A percentile compares a stretch with the other conserved stretches of the same genome.
Evolutionary conservation across 1,140 invertebrate species (phyloP).

Genomic region (Drosophila pseudoananassae): DNA sequence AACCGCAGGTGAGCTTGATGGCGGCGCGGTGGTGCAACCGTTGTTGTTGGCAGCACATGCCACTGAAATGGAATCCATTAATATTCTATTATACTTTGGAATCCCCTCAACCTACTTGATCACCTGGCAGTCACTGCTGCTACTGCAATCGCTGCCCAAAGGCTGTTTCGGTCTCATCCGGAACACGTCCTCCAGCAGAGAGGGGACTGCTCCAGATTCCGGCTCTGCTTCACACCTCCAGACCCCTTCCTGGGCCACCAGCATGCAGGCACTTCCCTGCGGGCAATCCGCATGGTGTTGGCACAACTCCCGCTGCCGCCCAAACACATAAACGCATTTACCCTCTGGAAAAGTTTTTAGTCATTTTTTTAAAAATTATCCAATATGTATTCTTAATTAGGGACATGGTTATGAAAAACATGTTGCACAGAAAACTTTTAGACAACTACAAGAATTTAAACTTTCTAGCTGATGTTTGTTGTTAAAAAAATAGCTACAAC

Average conservation of each 20-base stretch:
- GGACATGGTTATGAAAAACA: background rate
- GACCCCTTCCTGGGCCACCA: conserved; percentile 87
- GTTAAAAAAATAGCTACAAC: background rate
- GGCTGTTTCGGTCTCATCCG: conserved; percentile 86
- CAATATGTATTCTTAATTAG: background rate
- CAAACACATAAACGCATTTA: conserved; percentile 89
- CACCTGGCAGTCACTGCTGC: conserved; percentile 94
- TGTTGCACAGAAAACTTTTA: background rate
- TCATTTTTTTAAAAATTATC: background rate
- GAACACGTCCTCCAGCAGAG: conserved; percentile 55
- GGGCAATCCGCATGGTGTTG: conserved; percentile 90
- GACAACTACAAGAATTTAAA: background rate
- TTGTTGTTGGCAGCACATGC: conserved; percentile 94
- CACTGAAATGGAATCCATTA: conserved; percentile 82
- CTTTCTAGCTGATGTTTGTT: background rate
- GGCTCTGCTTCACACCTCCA: conserved; percentile 88
- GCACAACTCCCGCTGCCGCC: conserved; percentile 90
- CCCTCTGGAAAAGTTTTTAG: conserved; percentile 84
- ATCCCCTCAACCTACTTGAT: conserved; percentile 83
- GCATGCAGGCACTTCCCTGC: conserved; percentile 89
- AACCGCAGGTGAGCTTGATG: conserved; percentile 93
- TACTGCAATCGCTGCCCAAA: conserved; percentile 93
- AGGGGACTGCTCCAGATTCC: conserved; percentile 10
- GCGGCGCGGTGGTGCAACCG: conserved; percentile 91
- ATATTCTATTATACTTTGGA: background rate